Base-by-base conservation (phyloP, 2,888 invertebrate species). In the Copidosoma aretas region DNA sequence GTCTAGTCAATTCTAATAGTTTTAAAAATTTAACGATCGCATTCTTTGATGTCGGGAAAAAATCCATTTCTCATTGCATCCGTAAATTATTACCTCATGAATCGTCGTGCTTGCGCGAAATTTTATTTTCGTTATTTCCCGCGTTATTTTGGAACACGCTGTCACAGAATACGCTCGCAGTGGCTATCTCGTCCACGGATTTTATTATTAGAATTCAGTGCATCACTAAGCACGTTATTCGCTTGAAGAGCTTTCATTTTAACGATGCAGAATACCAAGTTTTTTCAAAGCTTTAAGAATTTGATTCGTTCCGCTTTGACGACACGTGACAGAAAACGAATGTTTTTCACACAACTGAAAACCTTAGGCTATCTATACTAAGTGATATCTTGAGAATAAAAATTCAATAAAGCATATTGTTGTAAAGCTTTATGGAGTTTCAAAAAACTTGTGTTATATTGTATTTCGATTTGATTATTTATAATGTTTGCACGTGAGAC, bases 201-300 rank as follows among this genome's bases (percentile, higher is more conserved):
- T 56, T 59, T 60, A 60, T 66, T 60, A 66, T 46, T 65, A 66
- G 49, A 66, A 54, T 66, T 41, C 46, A 60, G 54, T 65, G 53
- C 54, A 60, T 60, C 56, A 46, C 17, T 24, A 15, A 25, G 46
- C 46, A 21, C 54, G 19, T n/a, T 60, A 53, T 58, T 52, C 43
- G 39, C 56, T 4, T 32, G 43, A 8, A 19, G n/a, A 43, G 21
- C 14, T 56, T 56, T 53, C 17, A 17, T 12, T 46, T 46, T 46
- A 46, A 46, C 43, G 14, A 2, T 12, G 43, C 12, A 8, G 32
- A 32, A 32, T 46, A 46, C 12, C 17, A 15, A 15, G 43, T 46
- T 46, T 46, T 46, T 46, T 46, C 43, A 46, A 12, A 46, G 43
- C 43, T 17, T 46, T 1, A 46, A 15, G 43, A 17, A 32, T 32